Evolutionary conservation across 2,797 vertebrate species (phyloP).

Genomic region (Cheirogaleus major): DNA sequence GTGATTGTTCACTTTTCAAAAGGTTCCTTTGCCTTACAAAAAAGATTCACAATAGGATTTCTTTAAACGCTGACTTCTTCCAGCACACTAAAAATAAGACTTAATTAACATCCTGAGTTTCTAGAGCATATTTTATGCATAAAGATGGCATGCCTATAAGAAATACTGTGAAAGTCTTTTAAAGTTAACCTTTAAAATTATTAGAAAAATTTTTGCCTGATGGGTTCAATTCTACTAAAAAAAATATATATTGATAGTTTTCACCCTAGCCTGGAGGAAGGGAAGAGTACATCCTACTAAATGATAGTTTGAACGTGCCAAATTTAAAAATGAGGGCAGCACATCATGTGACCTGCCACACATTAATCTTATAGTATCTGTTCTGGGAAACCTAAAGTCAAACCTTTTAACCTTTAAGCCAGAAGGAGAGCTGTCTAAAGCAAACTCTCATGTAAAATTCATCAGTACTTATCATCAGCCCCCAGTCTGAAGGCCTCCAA

Average conservation of each 20-base stretch:
- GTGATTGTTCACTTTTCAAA: conserved; percentile 57
- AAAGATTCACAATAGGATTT: not conserved
- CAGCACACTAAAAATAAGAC: not conserved
- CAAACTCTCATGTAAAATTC: not conserved
- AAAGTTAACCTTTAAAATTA: not conserved
- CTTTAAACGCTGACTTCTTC: not conserved
- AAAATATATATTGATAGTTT: not conserved
- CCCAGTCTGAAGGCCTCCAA: not conserved
- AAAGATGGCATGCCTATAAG: not conserved
- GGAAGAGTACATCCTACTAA: not conserved
- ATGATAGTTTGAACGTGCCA: not conserved
- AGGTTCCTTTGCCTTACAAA: not conserved
- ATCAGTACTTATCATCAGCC: not conserved
- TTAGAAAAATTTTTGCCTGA: not conserved
- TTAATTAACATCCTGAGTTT: not conserved
- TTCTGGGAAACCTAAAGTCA: not conserved
- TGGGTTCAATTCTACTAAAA: not conserved
- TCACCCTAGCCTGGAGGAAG: not conserved
- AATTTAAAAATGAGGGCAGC: not conserved
- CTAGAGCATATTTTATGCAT: not conserved
- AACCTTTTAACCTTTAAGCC: not conserved
- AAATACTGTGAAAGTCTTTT: not conserved
- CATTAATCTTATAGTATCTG: not conserved
- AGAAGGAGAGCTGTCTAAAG: not conserved
- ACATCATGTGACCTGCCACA: not conserved